Conservation (phyloP, 2,888 invertebrate species). For the Drosophila nr. fundita region DNA sequence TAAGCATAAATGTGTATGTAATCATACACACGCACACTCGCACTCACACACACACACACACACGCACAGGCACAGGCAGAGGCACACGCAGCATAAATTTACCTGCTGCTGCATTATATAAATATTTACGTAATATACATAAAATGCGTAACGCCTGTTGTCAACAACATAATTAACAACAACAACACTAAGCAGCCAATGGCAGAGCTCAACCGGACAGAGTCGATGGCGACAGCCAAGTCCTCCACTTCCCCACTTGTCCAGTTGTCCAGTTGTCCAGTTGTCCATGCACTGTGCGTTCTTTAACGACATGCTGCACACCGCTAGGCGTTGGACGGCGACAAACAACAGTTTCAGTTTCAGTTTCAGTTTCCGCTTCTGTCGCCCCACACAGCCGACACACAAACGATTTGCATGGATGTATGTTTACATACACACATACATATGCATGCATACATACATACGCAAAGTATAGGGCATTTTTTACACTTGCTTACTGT, state of each 20-base stretch:
- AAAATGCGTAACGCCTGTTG: slow-evolving; percentile 83
- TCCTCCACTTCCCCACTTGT: neutral
- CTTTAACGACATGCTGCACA: slow-evolving; percentile 12
- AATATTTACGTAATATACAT: slow-evolving; percentile 82
- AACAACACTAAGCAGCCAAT: slow-evolving; percentile 49
- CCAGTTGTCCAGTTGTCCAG: neutral
- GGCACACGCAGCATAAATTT: slow-evolving; percentile 50
- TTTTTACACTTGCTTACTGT: neutral
- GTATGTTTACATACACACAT: neutral
- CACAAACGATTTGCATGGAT: neutral
- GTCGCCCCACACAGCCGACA: neutral
- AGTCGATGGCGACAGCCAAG: neutral
- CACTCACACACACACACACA: neutral
- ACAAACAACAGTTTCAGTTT: slow-evolving; percentile 35
- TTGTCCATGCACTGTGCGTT: neutral
- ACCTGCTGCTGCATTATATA: slow-evolving; percentile 82
- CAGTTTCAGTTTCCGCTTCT: slow-evolving; percentile 32
- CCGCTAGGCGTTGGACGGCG: neutral
- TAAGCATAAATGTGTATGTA: slow-evolving; percentile 45
- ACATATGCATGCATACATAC: neutral
- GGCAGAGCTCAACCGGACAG: slow-evolving; percentile 31
- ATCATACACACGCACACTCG: slow-evolving; percentile 22
- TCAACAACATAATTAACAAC: slow-evolving; percentile 82
- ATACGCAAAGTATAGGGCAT: neutral
- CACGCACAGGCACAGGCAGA: neutral